These are phyloP conservation scores for Dynastes maya DNA, from an alignment of 2,888 invertebrate genomes.

Conservation along the genomic window DNA sequence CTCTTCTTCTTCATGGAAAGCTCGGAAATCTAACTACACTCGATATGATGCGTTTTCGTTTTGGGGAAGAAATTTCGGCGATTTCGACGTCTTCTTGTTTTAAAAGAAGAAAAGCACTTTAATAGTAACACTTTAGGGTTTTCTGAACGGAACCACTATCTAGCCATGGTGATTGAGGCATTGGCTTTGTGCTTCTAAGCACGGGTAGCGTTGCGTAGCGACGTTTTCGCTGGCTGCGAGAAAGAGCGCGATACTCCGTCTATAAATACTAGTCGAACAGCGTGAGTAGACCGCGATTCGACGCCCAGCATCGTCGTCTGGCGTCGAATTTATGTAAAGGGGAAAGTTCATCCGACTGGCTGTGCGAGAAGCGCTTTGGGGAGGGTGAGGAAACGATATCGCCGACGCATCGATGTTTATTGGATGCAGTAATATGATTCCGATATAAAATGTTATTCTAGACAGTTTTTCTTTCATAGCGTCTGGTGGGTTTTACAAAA, in stretches of 20 bases:
- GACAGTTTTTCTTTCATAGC: too few species aligned
- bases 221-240: not conserved
- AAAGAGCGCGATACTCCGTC: slow-evolving; percentile 5
- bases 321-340: slow-evolving; percentile 13
- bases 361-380: not conserved
- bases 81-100: slow-evolving; percentile 5
- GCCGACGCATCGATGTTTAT: not conserved
- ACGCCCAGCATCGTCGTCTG: slow-evolving; percentile 19
- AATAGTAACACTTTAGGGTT: too few species aligned
- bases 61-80: not conserved
- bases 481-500: too few species aligned
- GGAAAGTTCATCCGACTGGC: slow-evolving; percentile 1
- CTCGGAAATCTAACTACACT: not conserved
- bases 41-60: slow-evolving; percentile 12
- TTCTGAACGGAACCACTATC: slow-evolving; percentile 4
- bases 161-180: slow-evolving; percentile 8
- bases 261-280: slow-evolving; percentile 27
- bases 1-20: slow-evolving; percentile 11
- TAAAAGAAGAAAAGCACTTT: too few species aligned
- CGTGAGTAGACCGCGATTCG: slow-evolving; percentile 19
- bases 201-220: slow-evolving; percentile 17
- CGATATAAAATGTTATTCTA: too few species aligned
- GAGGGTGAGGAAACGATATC: not conserved
- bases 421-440: too few species aligned
- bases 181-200: slow-evolving; percentile 21